Evolutionary conservation across 2,888 invertebrate species (phyloP).

Genomic region (Geotrupes spiniger): DNA sequence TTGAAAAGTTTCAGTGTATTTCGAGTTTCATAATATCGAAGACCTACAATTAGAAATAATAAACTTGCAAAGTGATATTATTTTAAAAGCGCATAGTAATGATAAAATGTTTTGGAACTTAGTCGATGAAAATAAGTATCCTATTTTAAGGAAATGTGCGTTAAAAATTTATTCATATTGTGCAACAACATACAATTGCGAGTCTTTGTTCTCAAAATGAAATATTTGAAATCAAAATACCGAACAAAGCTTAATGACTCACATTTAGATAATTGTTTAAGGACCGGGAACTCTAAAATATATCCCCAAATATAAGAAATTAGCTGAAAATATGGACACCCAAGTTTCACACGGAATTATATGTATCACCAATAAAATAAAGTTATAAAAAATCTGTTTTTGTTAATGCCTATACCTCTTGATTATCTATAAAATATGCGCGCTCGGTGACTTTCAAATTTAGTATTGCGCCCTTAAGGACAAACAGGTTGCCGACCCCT

Average conservation of each 20-base stretch:
- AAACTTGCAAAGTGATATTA: conserved; percentile 16
- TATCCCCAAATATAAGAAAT: conserved; percentile 12
- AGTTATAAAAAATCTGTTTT: conserved; percentile 17
- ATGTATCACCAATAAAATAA: conserved; percentile 16
- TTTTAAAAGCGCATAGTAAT: conserved; percentile 20
- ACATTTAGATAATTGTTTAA: conserved; percentile 9
- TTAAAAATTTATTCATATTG: conserved; percentile 10
- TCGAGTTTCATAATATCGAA: conserved; percentile 12
- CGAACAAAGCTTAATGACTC: conserved; percentile 3
- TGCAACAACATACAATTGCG: conserved; percentile 14
- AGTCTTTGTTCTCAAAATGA: conserved; percentile 10
- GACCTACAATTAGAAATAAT: conserved; percentile 13
- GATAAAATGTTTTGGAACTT: conserved; percentile 14
- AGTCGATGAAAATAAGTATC: conserved; percentile 9
- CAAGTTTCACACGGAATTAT: conserved; percentile 17
- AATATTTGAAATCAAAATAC: conserved; percentile 13
- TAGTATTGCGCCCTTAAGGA: too few relatives aligned
- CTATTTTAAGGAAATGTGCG: conserved; percentile 5
- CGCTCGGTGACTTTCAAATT: too few relatives aligned
- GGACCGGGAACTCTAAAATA: conserved; percentile 9
- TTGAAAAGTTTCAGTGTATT: conserved; percentile 18
- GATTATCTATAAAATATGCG: too few relatives aligned
- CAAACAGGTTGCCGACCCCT: too few relatives aligned
- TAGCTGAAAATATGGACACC: conserved; percentile 9
- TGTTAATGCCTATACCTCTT: conserved; percentile 19